Percentiles rank a stretch among this genome's conserved stretches.
phyloP scores from a whole-genome alignment of 2,113 vertebrate genomes.

The Colius striatus region DNA sequence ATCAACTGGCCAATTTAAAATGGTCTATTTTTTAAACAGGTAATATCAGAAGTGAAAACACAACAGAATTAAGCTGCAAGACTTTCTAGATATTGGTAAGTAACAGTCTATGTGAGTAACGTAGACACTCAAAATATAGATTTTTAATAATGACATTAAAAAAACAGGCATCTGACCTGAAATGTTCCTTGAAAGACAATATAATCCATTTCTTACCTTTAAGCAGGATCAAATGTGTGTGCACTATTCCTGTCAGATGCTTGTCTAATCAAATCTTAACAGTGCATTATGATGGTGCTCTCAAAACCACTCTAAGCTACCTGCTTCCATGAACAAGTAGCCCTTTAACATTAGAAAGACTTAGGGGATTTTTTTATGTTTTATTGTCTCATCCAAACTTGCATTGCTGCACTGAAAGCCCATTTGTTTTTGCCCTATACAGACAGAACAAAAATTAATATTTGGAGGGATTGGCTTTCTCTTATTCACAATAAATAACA shows the following conservation, averaged over 20 bases:
- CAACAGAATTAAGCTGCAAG: background rate
- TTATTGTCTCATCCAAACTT: background rate
- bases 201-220: background rate
- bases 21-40: background rate
- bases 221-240: background rate
- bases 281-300: accelerated
- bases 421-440: background rate
- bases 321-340: accelerated
- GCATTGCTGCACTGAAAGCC: background rate
- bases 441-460: background rate
- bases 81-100: background rate
- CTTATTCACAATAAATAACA: background rate
- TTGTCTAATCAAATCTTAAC: background rate
- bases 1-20: background rate
- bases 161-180: background rate
- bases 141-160: background rate
- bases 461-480: background rate
- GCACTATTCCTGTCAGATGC: background rate
- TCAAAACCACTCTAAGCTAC: background rate
- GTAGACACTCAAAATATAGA: background rate
- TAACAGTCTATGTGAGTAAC: background rate
- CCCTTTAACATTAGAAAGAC: background rate
- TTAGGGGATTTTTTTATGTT: background rate
- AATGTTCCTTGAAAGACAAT: background rate
- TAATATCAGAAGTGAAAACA: background rate